Evolutionary conservation across 2,113 vertebrate species (phyloP).

Genomic region (Takifugu flavidus): DNA sequence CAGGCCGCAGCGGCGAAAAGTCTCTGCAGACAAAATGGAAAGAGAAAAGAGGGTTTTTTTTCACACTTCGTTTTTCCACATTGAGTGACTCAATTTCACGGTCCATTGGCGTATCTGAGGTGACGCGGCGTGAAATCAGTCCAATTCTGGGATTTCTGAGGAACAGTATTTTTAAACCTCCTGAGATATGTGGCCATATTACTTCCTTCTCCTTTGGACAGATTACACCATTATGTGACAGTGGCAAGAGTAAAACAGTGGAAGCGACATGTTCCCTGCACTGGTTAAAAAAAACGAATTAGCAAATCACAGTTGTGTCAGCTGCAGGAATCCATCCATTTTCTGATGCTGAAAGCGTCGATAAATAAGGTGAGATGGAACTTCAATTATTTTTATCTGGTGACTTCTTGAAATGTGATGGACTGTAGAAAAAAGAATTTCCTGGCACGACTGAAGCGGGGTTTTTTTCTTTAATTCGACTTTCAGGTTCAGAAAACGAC

Average conservation of each 20-base stretch:
- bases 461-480: too few species aligned
- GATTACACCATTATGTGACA: conserved; percentile 71
- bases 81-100: conserved; percentile 83
- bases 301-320: conserved; percentile 43
- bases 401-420: neutral
- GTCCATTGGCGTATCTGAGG: conserved; percentile 78
- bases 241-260: conserved; percentile 62
- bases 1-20: conserved; percentile 36
- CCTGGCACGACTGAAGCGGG: neutral
- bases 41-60: conserved; percentile 56
- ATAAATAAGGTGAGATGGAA: neutral
- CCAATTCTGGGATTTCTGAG: conserved; percentile 79
- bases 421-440: too few species aligned
- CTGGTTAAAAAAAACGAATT: conserved; percentile 39
- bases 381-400: neutral
- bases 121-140: conserved; percentile 80
- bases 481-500: too few species aligned
- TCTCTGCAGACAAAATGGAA: conserved; percentile 51
- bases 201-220: conserved; percentile 67
- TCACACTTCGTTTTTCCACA: conserved; percentile 63
- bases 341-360: conserved; percentile 14
- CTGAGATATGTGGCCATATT: conserved; percentile 76
- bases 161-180: conserved; percentile 77
- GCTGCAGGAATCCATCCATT: conserved; percentile 27
- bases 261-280: conserved; percentile 37